Conservation (phyloP, 2,113 vertebrate species). For the Chlorocebus sabaeus region DNA sequence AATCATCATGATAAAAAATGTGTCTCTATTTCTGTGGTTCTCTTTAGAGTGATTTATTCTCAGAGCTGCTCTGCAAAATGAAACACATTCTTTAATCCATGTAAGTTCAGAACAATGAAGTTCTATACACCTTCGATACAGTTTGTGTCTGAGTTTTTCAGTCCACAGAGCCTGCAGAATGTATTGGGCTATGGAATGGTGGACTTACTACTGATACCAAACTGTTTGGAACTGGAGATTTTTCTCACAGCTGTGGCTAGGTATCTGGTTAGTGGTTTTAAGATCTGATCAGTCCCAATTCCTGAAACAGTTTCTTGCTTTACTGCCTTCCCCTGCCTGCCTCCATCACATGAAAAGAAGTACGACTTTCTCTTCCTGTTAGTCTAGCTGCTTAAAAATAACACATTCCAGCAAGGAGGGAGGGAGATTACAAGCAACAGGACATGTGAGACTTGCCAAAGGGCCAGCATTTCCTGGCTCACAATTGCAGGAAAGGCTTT, state of each 20-base stretch:
- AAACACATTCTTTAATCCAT: not conserved
- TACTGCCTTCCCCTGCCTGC: not conserved
- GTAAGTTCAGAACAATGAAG: not conserved
- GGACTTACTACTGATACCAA: not conserved
- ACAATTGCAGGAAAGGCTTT: slow-evolving; percentile 91
- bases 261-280: not conserved
- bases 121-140: not conserved
- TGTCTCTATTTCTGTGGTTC: slow-evolving; percentile 7
- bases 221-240: not conserved
- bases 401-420: slow-evolving; percentile 38
- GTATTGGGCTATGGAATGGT: not conserved
- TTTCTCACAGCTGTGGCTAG: not conserved
- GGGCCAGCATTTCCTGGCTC: slow-evolving; percentile 87
- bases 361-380: slow-evolving; percentile 71
- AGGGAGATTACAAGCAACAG: slow-evolving; percentile 66
- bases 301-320: not conserved
- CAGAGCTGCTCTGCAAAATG: not conserved
- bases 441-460: slow-evolving; percentile 72
- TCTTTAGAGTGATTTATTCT: slow-evolving; percentile 1
- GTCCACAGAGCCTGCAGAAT: not conserved
- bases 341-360: not conserved
- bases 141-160: not conserved
- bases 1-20: slow-evolving; percentile 8
- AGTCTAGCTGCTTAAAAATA: slow-evolving; percentile 70
- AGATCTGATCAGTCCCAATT: not conserved